Base-by-base conservation (phyloP, 1,140 invertebrate genomes). In the Danaus plexippus region DNA sequence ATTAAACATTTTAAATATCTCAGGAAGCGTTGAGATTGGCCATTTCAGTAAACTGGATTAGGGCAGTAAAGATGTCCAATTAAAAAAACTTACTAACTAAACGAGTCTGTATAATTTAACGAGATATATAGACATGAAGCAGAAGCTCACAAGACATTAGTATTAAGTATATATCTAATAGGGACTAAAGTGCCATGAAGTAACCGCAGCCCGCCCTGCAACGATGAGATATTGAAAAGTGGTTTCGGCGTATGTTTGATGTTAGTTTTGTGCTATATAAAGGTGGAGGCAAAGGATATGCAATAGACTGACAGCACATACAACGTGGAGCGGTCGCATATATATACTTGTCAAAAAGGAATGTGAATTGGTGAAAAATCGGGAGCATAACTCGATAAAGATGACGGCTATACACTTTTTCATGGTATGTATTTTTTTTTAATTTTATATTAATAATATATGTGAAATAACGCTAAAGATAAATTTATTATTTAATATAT, bases 401-500 rank as follows among this genome's bases (percentile, higher is more conserved):
- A 84, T 80, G 80, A 67, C 69, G 12, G 60, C 57, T 47, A 54
- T 81, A 45, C 67, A 67, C 15, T 56, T 75, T 71, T 76, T 81
- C 52, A 71, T 80, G 78, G 78, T 84, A 69, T 69, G 79, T 67
- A 61, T 42, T 18, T 54, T 57, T 48, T 11, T 22, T 48, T 18
- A 15, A 9, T 48, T 47, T 9, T 11, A 12, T 13, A 4, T 15
- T 12, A 12, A 47, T 12, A 47, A 13, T 2, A 9, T 12, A 11
- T 15, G 1, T 47, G 12, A 18, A 47, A 13, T 47, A 15, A 11
- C 1, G 12, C 18, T 10, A 48, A 10, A 48, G 12, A 11, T 8
- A 49, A 11, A n/a, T n/a, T 8, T 32, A 40, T 22, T 18, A 9
- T 8, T 7, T 32, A 32, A 32, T 32, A 6, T 32, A 3, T 32